phyloP scores from a whole-genome alignment of 1,140 invertebrate species.

The Panagrolaimus sp. region DNA sequence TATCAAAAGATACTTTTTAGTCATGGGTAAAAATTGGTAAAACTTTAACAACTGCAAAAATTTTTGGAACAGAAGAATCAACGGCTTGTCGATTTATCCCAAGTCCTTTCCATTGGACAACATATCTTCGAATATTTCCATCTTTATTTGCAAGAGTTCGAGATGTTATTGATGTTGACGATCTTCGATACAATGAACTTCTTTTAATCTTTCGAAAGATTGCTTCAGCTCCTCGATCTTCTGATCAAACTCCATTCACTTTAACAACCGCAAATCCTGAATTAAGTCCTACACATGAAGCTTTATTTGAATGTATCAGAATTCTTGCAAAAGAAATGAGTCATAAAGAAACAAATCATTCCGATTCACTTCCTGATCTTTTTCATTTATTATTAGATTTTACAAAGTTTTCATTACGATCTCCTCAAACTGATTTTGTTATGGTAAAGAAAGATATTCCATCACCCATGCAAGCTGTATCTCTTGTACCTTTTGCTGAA shows the following conservation, averaged over 20 bases:
- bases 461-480: not conserved
- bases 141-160: constrained; percentile 48
- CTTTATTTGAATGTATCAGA: constrained; percentile 46
- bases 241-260: constrained; percentile 50
- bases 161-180: constrained; percentile 37
- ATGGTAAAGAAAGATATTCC: not conserved
- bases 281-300: constrained; percentile 52
- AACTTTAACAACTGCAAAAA: constrained; percentile 17
- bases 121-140: constrained; percentile 49
- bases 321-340: constrained; percentile 39
- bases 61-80: not conserved
- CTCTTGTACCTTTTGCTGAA: constrained; percentile 48
- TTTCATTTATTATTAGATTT: constrained; percentile 48
- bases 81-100: constrained; percentile 34
- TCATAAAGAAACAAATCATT: constrained; percentile 1
- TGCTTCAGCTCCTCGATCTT: constrained; percentile 38
- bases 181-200: constrained; percentile 35
- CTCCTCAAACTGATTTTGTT: constrained; percentile 37
- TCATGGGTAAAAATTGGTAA: constrained; percentile 22
- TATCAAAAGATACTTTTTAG: too few species aligned
- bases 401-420: constrained; percentile 39
- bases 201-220: constrained; percentile 37
- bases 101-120: constrained; percentile 54
- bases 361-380: constrained; percentile 42
- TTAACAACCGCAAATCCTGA: constrained; percentile 42